Conservation (phyloP, 2,888 invertebrate genomes). For the Oscheius sp. region DNA sequence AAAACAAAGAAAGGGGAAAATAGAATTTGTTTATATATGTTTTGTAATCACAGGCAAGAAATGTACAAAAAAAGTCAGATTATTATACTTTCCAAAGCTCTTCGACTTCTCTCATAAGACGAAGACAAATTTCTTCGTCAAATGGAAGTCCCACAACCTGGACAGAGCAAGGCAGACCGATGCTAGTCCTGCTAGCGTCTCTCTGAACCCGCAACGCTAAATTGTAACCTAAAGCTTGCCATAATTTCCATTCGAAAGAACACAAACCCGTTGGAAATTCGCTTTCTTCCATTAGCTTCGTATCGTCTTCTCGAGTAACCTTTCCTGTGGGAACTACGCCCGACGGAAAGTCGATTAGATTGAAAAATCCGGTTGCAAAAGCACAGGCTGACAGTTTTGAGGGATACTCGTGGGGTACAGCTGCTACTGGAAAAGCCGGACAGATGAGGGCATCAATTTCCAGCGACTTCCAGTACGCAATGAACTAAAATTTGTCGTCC, state of each 20-base stretch:
- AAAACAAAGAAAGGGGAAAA: neutral
- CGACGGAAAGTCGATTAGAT: slow-evolving; percentile 71
- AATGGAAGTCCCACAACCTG: slow-evolving; percentile 58
- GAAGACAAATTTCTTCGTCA: slow-evolving; percentile 62
- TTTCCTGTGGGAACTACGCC: slow-evolving; percentile 71
- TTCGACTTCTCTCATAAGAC: slow-evolving; percentile 57
- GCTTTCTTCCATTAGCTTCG: slow-evolving; percentile 51
- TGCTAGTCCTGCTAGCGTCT: slow-evolving; percentile 47
- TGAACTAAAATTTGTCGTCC: slow-evolving; percentile 47
- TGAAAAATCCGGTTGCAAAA: slow-evolving; percentile 70
- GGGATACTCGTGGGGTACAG: slow-evolving; percentile 63
- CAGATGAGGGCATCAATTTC: slow-evolving; percentile 70
- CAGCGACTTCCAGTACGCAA: slow-evolving; percentile 53
- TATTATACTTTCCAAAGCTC: slow-evolving; percentile 14
- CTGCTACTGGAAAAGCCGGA: slow-evolving; percentile 69
- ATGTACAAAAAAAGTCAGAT: neutral
- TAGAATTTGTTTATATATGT: neutral
- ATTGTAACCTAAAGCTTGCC: slow-evolving; percentile 53
- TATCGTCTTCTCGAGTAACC: slow-evolving; percentile 60
- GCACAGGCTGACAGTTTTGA: slow-evolving; percentile 56
- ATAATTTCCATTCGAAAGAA: too few species aligned
- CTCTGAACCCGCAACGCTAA: slow-evolving; percentile 51
- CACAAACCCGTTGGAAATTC: slow-evolving; percentile 55
- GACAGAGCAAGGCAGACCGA: slow-evolving; percentile 60
- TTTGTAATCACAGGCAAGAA: neutral